phyloP scores from a whole-genome alignment of 2,888 invertebrate genomes.

The Tholera decimalis region DNA sequence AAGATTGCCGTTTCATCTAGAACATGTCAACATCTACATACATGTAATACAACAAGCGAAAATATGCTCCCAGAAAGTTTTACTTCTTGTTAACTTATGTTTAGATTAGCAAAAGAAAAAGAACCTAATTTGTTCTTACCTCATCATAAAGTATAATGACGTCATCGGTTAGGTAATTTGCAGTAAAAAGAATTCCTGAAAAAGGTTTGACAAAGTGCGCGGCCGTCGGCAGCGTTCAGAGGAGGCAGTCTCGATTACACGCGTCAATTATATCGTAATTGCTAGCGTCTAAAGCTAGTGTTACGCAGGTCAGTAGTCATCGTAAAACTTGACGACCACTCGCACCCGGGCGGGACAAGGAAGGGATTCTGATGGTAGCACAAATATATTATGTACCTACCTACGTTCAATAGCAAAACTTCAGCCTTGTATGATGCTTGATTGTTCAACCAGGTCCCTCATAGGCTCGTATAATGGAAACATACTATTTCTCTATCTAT shows the following conservation, averaged over 20 bases:
- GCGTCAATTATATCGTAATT: slow-evolving; percentile 82
- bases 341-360: slow-evolving; percentile 68
- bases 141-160: slow-evolving; percentile 73
- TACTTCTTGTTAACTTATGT: slow-evolving; percentile 39
- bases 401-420: slow-evolving; percentile 44
- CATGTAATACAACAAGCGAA: not conserved
- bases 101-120: slow-evolving; percentile 58
- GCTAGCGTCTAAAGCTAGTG: slow-evolving; percentile 81
- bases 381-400: too few relatives aligned
- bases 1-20: not conserved
- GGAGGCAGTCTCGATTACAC: slow-evolving; percentile 75
- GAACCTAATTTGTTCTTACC: slow-evolving; percentile 55
- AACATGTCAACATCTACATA: not conserved
- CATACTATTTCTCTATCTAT: slow-evolving; percentile 67
- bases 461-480: slow-evolving; percentile 72
- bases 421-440: slow-evolving; percentile 50
- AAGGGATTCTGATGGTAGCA: slow-evolving; percentile 72
- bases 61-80: slow-evolving; percentile 18
- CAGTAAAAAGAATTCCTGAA: slow-evolving; percentile 77
- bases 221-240: slow-evolving; percentile 73
- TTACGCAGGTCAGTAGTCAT: slow-evolving; percentile 82
- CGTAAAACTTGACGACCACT: slow-evolving; percentile 85
- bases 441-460: slow-evolving; percentile 70
- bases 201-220: slow-evolving; percentile 78
- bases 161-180: slow-evolving; percentile 72